Evolutionary conservation across 2,113 vertebrate genomes (phyloP).

Genomic region (Canis aureus): DNA sequence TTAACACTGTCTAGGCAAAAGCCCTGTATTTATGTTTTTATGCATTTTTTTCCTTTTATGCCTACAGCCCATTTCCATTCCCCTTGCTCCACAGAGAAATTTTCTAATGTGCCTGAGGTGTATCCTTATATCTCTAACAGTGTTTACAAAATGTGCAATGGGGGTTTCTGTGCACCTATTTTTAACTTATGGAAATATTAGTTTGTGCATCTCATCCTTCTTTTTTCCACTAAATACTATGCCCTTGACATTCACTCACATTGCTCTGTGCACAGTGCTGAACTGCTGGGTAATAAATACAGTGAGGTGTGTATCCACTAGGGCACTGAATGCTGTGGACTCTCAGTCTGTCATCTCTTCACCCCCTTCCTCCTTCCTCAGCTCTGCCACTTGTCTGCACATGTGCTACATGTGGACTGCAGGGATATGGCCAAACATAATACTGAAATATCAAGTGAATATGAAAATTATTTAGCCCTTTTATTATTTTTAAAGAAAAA

Average conservation of each 20-base stretch:
- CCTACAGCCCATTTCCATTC: neutral
- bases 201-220: neutral
- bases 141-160: neutral
- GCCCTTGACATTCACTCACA: neutral
- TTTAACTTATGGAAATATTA: neutral
- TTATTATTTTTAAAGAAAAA: slow-evolving; percentile 23
- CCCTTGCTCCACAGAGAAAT: neutral
- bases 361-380: neutral
- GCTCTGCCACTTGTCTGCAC: neutral
- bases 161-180: neutral
- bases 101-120: neutral
- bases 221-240: neutral
- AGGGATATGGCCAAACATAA: rapidly evolving
- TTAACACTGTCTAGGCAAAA: neutral
- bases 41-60: neutral
- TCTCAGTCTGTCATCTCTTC: neutral
- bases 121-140: neutral
- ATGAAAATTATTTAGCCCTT: neutral
- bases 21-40: rapidly evolving
- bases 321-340: neutral
- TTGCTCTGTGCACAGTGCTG: neutral
- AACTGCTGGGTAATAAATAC: neutral
- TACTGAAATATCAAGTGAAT: neutral
- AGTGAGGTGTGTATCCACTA: rapidly evolving
- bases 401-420: rapidly evolving